These are phyloP conservation scores for Nematostella vectensis DNA, from an alignment of 92 coral and sea anemone species.

Conservation along the genomic window DNA sequence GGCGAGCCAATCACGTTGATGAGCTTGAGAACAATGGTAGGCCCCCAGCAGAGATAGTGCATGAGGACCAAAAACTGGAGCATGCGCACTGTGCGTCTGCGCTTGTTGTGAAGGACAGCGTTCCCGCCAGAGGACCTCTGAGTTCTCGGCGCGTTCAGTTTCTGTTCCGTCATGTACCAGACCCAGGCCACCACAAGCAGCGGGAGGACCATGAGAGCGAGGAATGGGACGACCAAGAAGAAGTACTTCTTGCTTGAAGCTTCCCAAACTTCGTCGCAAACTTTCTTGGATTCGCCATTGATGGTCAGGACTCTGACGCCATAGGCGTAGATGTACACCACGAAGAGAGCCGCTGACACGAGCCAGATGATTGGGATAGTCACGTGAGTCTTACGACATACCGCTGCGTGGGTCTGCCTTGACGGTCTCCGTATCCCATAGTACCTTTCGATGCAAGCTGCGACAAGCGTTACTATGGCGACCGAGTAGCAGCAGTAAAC, in stretches of 20 bases:
- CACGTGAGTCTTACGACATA: slow-evolving; percentile 23
- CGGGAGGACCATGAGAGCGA: slow-evolving; percentile 33
- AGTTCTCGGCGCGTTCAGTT: slow-evolving; percentile 46
- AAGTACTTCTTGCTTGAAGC: slow-evolving; percentile 21
- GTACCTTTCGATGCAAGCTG: slow-evolving; percentile 50
- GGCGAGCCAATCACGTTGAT: slow-evolving; percentile 23
- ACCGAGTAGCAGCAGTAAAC: slow-evolving; percentile 46
- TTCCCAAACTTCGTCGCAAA: slow-evolving; percentile 61
- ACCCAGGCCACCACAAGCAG: slow-evolving; percentile 20
- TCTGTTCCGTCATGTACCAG: slow-evolving; percentile 40
- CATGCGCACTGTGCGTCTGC: slow-evolving; percentile 43
- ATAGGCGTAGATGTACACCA: slow-evolving; percentile 50
- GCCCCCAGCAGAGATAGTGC: slow-evolving; percentile 68
- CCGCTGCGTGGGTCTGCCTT: slow-evolving; percentile 25
- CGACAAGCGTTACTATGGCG: slow-evolving; percentile 37
- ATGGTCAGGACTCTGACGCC: slow-evolving; percentile 28
- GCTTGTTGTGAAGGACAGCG: slow-evolving; percentile 61
- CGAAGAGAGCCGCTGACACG: slow-evolving; percentile 32
- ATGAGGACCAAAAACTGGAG: slow-evolving; percentile 26
- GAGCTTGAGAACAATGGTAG: slow-evolving; percentile 46
- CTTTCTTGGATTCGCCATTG: slow-evolving; percentile 29
- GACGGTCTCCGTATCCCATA: slow-evolving; percentile 56
- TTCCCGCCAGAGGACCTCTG: slow-evolving; percentile 77
- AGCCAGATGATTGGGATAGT: slow-evolving; percentile 44
- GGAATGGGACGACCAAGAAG: slow-evolving; percentile 30